phyloP scores from a whole-genome alignment of 1,140 invertebrate genomes.

The Hydropsyche tenuis region DNA sequence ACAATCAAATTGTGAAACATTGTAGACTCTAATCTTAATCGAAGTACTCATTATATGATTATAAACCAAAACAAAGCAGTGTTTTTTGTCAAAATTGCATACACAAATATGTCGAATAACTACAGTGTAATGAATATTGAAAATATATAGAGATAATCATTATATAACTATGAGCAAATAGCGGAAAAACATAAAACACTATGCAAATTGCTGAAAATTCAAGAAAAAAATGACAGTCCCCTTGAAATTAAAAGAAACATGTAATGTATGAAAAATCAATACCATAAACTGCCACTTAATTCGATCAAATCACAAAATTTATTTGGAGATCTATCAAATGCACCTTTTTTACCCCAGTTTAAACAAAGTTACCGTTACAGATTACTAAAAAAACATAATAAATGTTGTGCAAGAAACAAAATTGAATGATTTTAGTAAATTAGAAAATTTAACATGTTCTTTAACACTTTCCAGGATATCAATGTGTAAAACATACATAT shows the following conservation, averaged over 20 bases:
- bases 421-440: no score
- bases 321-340: conserved; percentile 18
- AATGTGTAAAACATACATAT: background rate
- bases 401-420: no score
- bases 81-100: background rate
- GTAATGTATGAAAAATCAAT: background rate
- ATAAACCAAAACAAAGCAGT: conserved; percentile 31
- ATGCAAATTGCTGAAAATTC: background rate
- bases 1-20: background rate
- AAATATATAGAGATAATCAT: conserved; percentile 35
- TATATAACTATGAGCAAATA: background rate
- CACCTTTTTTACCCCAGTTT: background rate
- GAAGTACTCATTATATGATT: background rate
- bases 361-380: no score
- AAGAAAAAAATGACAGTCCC: background rate
- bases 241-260: background rate
- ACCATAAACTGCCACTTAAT: background rate
- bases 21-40: conserved; percentile 7
- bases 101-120: conserved; percentile 11
- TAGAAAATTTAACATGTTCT: background rate
- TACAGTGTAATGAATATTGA: conserved; percentile 28
- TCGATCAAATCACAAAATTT: conserved; percentile 12
- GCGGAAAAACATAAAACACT: background rate
- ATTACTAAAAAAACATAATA: no score
- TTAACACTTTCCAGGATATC: background rate